Evolutionary conservation across 2,797 vertebrate species (phyloP).

Genomic region (Sylvilagus floridanus): DNA sequence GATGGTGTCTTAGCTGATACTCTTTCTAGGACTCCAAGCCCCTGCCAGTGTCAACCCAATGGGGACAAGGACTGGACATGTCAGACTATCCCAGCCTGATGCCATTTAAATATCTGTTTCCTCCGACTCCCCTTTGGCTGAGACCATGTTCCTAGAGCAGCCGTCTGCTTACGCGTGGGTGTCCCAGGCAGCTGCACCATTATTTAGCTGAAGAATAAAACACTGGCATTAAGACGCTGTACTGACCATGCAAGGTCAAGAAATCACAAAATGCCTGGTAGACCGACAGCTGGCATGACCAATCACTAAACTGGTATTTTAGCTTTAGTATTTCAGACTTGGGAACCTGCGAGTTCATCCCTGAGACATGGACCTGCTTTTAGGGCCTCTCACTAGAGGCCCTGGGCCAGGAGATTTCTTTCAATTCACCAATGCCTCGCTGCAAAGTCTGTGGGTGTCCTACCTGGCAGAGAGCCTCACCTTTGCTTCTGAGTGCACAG

Average conservation of each 20-base stretch:
- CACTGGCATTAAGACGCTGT: not conserved
- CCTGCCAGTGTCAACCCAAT: not conserved
- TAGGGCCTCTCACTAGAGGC: not conserved
- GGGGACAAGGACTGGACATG: not conserved
- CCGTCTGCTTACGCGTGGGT: not conserved
- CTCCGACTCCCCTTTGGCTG: not conserved
- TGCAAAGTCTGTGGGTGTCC: not conserved
- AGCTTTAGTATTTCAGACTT: not conserved
- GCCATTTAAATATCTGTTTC: not conserved
- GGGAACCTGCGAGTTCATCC: not conserved
- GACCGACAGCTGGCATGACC: not conserved
- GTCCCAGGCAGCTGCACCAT: not conserved
- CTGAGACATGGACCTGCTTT: not conserved
- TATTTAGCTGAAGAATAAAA: not conserved
- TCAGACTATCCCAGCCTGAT: not conserved
- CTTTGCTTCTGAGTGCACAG: not conserved
- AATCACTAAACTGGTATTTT: not conserved
- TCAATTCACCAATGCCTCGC: not conserved
- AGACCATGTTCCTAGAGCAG: not conserved
- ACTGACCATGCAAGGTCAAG: not conserved
- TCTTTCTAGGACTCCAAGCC: not conserved
- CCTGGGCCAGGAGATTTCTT: not conserved
- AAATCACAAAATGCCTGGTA: not conserved
- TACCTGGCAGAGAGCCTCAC: not conserved
- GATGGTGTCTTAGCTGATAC: not conserved